These are phyloP conservation scores for Chloropsis cyanopogon DNA, from an alignment of 2,113 vertebrate species.

Conservation along the genomic window DNA sequence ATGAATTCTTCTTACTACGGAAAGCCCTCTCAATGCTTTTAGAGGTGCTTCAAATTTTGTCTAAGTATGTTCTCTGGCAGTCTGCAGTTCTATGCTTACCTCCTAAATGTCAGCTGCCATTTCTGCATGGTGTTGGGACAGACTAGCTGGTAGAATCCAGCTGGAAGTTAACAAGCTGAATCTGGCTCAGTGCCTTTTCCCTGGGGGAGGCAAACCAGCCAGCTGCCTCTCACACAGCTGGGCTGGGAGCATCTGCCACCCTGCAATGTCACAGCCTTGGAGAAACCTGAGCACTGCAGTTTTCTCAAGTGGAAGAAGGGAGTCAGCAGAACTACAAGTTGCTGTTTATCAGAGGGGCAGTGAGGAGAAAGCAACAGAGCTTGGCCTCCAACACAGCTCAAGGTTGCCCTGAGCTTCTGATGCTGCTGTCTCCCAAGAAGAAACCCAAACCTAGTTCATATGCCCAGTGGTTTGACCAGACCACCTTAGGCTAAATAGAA, in stretches of 20 bases:
- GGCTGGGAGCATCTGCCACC: conserved; percentile 7
- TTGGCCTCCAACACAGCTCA: neutral
- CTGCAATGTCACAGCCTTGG: rapidly evolving
- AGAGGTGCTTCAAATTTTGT: neutral
- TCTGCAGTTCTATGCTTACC: neutral
- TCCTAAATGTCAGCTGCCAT: neutral
- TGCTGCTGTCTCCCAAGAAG: neutral
- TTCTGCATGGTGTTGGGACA: neutral
- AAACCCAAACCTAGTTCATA: neutral
- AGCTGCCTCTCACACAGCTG: neutral
- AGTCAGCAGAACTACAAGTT: neutral
- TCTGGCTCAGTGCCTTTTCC: neutral
- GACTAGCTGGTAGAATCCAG: neutral
- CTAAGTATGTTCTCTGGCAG: neutral
- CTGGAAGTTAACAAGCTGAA: neutral
- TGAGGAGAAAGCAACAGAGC: neutral
- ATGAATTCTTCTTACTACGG: neutral
- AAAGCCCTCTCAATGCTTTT: neutral
- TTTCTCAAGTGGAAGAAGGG: neutral
- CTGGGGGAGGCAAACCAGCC: neutral
- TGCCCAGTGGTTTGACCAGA: neutral
- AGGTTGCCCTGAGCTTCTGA: neutral
- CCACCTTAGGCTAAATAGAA: neutral
- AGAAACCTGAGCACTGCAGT: neutral
- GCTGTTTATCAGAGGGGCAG: neutral